Evolutionary conservation across 2,888 invertebrate species (phyloP), one percentile per base, ranked within the genome.

Genomic region (Tetranychus truncatus): DNA sequence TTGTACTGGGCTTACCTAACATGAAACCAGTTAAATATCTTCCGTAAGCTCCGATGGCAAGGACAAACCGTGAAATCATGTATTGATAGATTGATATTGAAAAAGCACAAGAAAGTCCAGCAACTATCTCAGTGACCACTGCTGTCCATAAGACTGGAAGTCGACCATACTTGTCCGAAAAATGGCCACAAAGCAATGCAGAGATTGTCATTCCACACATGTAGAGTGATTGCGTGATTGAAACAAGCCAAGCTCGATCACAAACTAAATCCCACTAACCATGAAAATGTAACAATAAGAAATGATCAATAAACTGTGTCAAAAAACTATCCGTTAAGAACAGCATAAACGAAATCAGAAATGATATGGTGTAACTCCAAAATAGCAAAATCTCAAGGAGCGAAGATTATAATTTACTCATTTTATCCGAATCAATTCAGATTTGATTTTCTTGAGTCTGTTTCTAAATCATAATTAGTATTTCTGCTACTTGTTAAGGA

Each of bases 1-100:
- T 34, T 34, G 34, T 34, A 34, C 34, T 55, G 11, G 2, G 15
- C 55, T 55, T 55, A 75, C 76, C 55, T 45, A 76, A 71, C 46
- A 77, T 72, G 45, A 75, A 75, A 8, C 73, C 66, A 21, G 75
- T 66, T 18, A 75, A 45, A 44, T 66, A 20, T n/a, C 73, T 72
- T 45, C 75, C 75, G 24, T 73, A 73, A 5, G 75, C 66, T 44
- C 73, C 88, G 18, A 88, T 86, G 18, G 90, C 90, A 44, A 91
- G 86, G 73, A 89, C 81, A 77, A 88, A 82, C 77, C 90, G 84
- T 69, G 88, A 85, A 75, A 88, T 81, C 18, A 88, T 87, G 80
- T 88, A 90, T 15, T 67, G 66, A 45, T 65, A 65, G 18, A 75
- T 67, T 24, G 34, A 34, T 18, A 45, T 18, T 18, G 75, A 21